phyloP scores from a whole-genome alignment of 2,888 invertebrate genomes.

The Teleogryllus oceanicus region DNA sequence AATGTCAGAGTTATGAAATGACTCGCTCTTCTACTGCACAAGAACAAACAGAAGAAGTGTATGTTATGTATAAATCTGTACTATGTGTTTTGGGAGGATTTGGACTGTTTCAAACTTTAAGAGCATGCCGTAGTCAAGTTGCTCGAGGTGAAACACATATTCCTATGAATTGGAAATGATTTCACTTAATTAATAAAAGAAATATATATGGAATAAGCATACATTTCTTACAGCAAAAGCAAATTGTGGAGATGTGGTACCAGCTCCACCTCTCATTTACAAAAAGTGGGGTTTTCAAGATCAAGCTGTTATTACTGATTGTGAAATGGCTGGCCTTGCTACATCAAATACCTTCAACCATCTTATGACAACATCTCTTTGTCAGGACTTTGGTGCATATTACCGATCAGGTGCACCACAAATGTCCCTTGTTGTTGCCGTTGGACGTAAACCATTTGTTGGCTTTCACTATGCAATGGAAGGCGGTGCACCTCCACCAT shows the following conservation, averaged over 20 bases:
- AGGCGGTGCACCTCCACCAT: conserved; percentile 74
- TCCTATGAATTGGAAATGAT: background rate
- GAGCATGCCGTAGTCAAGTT: conserved; percentile 73
- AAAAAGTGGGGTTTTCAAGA: conserved; percentile 86
- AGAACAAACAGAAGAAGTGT: conserved; percentile 63
- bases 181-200: background rate
- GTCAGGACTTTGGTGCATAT: conserved; percentile 68
- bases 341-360: conserved; percentile 81
- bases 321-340: conserved; percentile 69
- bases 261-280: conserved; percentile 63
- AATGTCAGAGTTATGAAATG: conserved; percentile 67
- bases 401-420: conserved; percentile 71
- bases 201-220: background rate
- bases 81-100: conserved; percentile 73
- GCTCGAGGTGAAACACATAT: conserved; percentile 62
- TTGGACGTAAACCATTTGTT: conserved; percentile 78
- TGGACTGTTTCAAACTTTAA: conserved; percentile 73
- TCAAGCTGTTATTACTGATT: conserved; percentile 71
- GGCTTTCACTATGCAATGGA: conserved; percentile 89
- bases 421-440: conserved; percentile 69
- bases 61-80: conserved; percentile 67
- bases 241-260: conserved; percentile 58
- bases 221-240: conserved; percentile 59
- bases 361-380: conserved; percentile 72
- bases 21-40: conserved; percentile 47